Conservation (phyloP, 2,797 vertebrate species). For the Gambusia yucatana region DNA sequence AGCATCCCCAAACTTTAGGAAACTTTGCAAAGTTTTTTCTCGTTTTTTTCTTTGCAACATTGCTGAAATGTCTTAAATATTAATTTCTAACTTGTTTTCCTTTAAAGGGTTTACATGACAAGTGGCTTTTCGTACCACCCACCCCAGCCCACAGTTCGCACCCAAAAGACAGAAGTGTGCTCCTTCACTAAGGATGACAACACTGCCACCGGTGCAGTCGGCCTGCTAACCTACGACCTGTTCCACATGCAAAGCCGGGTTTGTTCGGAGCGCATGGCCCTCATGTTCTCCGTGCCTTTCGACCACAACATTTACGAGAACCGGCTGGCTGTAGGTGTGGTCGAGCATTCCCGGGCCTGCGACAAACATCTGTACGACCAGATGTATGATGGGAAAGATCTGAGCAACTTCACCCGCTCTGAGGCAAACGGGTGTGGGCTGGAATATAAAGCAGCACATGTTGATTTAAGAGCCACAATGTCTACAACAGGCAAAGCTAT, state of each 20-base stretch:
- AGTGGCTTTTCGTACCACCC: slow-evolving; percentile 76
- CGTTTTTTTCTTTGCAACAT: neutral
- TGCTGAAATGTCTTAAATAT: neutral
- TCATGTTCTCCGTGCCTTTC: slow-evolving; percentile 79
- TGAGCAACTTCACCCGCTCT: slow-evolving; percentile 44
- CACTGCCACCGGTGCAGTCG: slow-evolving; percentile 68
- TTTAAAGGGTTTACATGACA: slow-evolving; percentile 69
- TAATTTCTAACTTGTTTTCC: slow-evolving; percentile 5
- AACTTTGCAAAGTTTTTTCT: slow-evolving; percentile 52
- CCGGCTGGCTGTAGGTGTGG: slow-evolving; percentile 69
- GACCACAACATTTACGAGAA: slow-evolving; percentile 76
- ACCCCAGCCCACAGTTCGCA: slow-evolving; percentile 73
- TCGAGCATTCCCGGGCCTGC: slow-evolving; percentile 53
- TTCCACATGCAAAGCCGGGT: slow-evolving; percentile 64
- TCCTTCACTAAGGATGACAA: slow-evolving; percentile 78
- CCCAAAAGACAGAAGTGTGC: slow-evolving; percentile 65
- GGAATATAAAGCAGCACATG: slow-evolving; percentile 3
- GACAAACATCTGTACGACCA: slow-evolving; percentile 72
- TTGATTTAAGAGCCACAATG: slow-evolving; percentile 76
- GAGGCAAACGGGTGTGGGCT: slow-evolving; percentile 59
- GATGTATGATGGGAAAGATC: slow-evolving; percentile 75
- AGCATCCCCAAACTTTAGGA: slow-evolving; percentile 23
- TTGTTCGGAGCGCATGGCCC: slow-evolving; percentile 58
- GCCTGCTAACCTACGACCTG: slow-evolving; percentile 78
- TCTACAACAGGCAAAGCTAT: slow-evolving; percentile 74